These are phyloP conservation scores for Sicus ferrugineus DNA, from an alignment of 2,888 invertebrate genomes.

Conservation along the genomic window DNA sequence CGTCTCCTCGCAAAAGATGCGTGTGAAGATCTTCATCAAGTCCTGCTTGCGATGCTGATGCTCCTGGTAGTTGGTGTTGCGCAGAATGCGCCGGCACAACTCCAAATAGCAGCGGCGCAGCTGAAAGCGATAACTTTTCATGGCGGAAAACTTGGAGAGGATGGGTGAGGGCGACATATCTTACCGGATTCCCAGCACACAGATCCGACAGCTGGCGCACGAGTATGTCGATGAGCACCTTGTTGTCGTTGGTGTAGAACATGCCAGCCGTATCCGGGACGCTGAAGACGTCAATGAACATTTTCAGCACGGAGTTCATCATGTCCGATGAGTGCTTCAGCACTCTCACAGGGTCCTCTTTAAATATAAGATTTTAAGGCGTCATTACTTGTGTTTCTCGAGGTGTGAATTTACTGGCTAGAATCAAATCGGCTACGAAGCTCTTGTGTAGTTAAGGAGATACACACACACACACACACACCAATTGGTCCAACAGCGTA, in stretches of 20 bases:
- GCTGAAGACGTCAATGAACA: conserved; percentile 86
- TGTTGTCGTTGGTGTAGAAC: conserved; percentile 94
- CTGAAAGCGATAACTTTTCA: conserved; percentile 62
- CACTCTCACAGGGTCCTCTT: conserved; percentile 87
- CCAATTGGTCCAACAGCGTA: no score
- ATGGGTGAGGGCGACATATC: conserved; percentile 25
- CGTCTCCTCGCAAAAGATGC: conserved; percentile 85
- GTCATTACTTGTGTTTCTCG: no score
- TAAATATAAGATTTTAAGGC: conserved; percentile 39
- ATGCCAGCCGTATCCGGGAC: conserved; percentile 80
- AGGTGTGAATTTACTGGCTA: no score
- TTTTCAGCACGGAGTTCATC: conserved; percentile 86
- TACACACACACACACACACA: no score
- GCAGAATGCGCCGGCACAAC: conserved; percentile 80
- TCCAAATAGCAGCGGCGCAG: conserved; percentile 80
- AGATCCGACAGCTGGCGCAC: conserved; percentile 89
- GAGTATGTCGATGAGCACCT: conserved; percentile 92
- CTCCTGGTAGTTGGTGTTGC: conserved; percentile 81
- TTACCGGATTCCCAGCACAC: conserved; percentile 84
- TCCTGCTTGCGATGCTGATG: conserved; percentile 84
- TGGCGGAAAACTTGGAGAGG: not conserved
- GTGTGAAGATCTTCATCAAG: conserved; percentile 82
- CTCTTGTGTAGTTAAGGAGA: no score
- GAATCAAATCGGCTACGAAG: no score
- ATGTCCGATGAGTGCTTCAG: conserved; percentile 80